phyloP scores from a whole-genome alignment of 2,113 vertebrate genomes.

The Benitochromis conjunctus region DNA sequence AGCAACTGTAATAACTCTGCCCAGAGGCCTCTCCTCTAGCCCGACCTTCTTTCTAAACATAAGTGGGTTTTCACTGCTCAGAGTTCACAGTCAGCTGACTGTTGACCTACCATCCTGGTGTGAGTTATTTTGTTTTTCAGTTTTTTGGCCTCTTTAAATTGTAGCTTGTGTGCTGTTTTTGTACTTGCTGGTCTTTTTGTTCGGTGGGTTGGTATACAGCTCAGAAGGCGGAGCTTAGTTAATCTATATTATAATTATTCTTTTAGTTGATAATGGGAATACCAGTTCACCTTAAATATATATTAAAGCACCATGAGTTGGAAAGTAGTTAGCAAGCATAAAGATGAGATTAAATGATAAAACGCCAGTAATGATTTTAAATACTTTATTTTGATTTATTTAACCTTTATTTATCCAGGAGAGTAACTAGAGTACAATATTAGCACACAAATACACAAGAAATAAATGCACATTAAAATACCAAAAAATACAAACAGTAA shows the following conservation, averaged over 20 bases:
- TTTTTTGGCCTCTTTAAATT: neutral
- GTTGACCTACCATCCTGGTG: slow-evolving; percentile 17
- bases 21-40: neutral
- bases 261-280: neutral
- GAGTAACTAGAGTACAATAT: too few species aligned
- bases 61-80: neutral
- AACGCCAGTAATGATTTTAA: neutral
- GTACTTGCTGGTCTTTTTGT: neutral
- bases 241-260: neutral
- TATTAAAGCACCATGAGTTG: too few species aligned
- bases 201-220: neutral
- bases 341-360: too few species aligned
- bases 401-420: too few species aligned
- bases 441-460: too few species aligned
- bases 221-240: neutral
- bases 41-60: slow-evolving; percentile 11
- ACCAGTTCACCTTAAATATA: neutral
- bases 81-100: slow-evolving; percentile 23
- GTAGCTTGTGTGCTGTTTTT: neutral
- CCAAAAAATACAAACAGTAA: too few species aligned
- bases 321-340: too few species aligned
- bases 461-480: too few species aligned
- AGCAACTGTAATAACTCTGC: neutral
- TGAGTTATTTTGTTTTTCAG: slow-evolving; percentile 51
- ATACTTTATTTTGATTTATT: neutral